Conservation (phyloP, 2,888 invertebrate species). For the Cabera pusaria region DNA sequence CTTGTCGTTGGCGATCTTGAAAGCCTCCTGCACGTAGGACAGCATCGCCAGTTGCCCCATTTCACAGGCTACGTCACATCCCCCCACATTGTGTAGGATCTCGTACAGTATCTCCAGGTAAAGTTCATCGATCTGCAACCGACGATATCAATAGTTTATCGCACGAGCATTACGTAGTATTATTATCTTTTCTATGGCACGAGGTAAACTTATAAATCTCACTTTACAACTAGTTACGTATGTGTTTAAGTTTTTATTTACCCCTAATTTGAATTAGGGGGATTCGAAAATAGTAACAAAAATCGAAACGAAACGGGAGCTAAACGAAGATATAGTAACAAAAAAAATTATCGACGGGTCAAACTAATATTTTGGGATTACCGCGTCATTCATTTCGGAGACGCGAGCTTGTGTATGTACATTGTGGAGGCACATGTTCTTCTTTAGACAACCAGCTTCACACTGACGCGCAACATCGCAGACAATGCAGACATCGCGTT, state of each 20-base stretch:
- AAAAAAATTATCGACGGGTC: constrained; percentile 7
- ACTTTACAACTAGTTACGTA: constrained; percentile 8
- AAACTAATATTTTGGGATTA: constrained; percentile 54
- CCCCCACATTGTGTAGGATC: constrained; percentile 93
- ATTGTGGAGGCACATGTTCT: too few relatives aligned
- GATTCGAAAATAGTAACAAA: constrained; percentile 9
- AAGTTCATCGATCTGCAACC: constrained; percentile 91
- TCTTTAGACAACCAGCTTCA: constrained; percentile 17
- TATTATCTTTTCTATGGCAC: too few relatives aligned
- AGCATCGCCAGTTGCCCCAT: constrained; percentile 87
- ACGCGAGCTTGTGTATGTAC: constrained; percentile 35
- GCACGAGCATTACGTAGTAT: too few relatives aligned
- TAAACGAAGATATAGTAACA: constrained; percentile 5
- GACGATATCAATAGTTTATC: too few relatives aligned
- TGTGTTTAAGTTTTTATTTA: too few relatives aligned
- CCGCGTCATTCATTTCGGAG: constrained; percentile 45
- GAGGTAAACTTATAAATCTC: constrained; percentile 7
- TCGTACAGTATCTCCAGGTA: constrained; percentile 93
- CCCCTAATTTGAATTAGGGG: too few relatives aligned
- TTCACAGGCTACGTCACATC: constrained; percentile 88
- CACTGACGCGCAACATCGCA: constrained; percentile 12
- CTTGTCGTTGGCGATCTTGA: constrained; percentile 88
- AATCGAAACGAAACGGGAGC: constrained; percentile 1
- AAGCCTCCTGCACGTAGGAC: constrained; percentile 90
- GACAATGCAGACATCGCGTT: too few relatives aligned